phyloP scores from a whole-genome alignment of 2,888 invertebrate species.

The Halictus ligatus region DNA sequence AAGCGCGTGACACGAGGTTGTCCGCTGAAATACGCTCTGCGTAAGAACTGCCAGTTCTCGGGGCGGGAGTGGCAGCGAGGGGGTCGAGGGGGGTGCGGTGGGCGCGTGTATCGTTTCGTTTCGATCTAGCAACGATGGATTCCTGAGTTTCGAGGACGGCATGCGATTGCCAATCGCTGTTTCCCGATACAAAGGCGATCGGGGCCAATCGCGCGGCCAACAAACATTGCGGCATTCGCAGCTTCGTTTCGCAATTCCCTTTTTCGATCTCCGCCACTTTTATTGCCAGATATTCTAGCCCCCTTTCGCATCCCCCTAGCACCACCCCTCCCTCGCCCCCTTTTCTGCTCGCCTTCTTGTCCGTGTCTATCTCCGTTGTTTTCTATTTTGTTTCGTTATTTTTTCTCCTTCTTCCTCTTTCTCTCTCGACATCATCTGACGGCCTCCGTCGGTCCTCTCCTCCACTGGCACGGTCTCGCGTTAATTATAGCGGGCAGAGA shows the following conservation, averaged over 20 bases:
- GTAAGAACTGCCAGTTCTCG: conserved; percentile 3
- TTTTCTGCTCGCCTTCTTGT: not conserved
- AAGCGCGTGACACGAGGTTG: conserved; percentile 24
- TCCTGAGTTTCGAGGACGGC: conserved; percentile 82
- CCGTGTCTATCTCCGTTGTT: not conserved
- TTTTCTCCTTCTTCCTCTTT: not conserved
- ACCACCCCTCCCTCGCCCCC: not conserved
- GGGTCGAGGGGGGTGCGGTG: not conserved
- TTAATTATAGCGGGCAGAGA: conserved; percentile 59
- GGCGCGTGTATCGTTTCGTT: conserved; percentile 42
- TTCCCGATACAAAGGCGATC: conserved; percentile 79
- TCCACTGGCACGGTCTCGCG: conserved; percentile 37
- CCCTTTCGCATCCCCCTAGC: not conserved
- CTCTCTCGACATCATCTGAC: not conserved
- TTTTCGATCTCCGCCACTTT: conserved; percentile 69
- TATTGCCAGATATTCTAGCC: conserved; percentile 68
- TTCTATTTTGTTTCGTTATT: not conserved
- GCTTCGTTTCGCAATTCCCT: conserved; percentile 71
- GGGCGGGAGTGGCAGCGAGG: not conserved
- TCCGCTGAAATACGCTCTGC: conserved; percentile 34
- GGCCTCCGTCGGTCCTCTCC: not conserved
- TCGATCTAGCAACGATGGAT: conserved; percentile 72
- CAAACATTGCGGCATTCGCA: conserved; percentile 67
- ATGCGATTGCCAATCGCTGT: conserved; percentile 81
- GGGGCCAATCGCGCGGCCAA: conserved; percentile 77